A percentile compares a stretch with the other conserved stretches of the same genome.
phyloP scores from a whole-genome alignment of 2,888 invertebrate species.

The Prenolepis imparis region DNA sequence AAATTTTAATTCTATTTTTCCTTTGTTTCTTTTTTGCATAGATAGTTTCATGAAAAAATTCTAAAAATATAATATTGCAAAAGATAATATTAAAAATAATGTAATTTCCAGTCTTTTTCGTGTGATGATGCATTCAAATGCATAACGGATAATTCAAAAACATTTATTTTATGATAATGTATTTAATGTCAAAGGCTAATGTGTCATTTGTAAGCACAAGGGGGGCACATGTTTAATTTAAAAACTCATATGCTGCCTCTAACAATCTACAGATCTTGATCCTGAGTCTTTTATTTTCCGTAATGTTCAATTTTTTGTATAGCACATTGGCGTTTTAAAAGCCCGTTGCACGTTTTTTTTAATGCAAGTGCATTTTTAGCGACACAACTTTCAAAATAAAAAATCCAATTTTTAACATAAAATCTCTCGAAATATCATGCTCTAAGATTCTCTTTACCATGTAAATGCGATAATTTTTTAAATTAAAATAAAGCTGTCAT shows the following conservation, averaged over 20 bases:
- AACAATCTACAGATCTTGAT: neutral
- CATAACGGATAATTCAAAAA: slow-evolving; percentile 32
- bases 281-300: neutral
- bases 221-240: slow-evolving; percentile 5
- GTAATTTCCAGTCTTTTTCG: neutral
- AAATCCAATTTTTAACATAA: slow-evolving; percentile 6
- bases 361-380: neutral
- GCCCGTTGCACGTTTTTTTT: neutral
- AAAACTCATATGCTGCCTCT: slow-evolving; percentile 1
- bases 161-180: slow-evolving; percentile 12
- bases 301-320: slow-evolving; percentile 7
- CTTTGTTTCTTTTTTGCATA: neutral
- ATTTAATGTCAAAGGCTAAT: slow-evolving; percentile 51
- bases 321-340: neutral
- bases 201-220: slow-evolving; percentile 16
- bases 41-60: neutral
- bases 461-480: slow-evolving; percentile 10
- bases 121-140: slow-evolving; percentile 19
- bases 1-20: neutral
- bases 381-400: neutral
- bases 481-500: neutral
- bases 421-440: neutral
- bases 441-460: neutral
- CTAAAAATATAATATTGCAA: neutral
- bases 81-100: neutral